These are phyloP conservation scores for Cabera pusaria DNA, from an alignment of 2,888 invertebrate species.

Conservation along the genomic window DNA sequence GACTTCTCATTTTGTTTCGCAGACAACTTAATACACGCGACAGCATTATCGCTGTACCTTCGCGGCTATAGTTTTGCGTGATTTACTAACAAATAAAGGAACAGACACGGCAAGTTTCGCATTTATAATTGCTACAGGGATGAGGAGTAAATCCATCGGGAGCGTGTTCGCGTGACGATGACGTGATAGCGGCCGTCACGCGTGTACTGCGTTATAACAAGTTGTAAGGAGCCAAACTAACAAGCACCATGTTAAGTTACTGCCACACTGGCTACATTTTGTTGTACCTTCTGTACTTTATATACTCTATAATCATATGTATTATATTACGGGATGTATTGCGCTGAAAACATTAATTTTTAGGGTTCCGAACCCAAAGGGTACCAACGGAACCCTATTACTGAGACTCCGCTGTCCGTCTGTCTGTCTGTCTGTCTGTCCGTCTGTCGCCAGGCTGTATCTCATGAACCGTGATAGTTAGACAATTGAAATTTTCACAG, in stretches of 20 bases:
- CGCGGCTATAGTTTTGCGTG: slow-evolving; percentile 44
- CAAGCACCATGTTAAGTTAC: slow-evolving; percentile 48
- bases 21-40: slow-evolving; percentile 5
- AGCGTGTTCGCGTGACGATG: slow-evolving; percentile 71
- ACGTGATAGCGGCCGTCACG: slow-evolving; percentile 75
- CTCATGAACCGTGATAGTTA: too few species aligned
- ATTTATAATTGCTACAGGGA: slow-evolving; percentile 59
- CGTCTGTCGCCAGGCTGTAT: too few species aligned
- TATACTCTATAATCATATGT: too few species aligned
- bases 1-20: not conserved
- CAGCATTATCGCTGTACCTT: slow-evolving; percentile 4
- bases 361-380: too few species aligned
- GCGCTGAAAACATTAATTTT: too few species aligned
- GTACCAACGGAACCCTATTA: too few species aligned
- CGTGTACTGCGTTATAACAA: slow-evolving; percentile 74
- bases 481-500: too few species aligned
- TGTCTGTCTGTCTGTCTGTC: too few species aligned
- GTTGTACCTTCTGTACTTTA: too few species aligned
- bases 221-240: slow-evolving; percentile 68
- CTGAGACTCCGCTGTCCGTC: too few species aligned
- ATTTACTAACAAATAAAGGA: slow-evolving; percentile 51
- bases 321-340: too few species aligned
- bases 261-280: too few species aligned
- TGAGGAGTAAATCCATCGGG: slow-evolving; percentile 56
- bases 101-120: slow-evolving; percentile 42